Evolutionary conservation across 2,797 vertebrate species (phyloP).

Genomic region (Sorex maritimensis): DNA sequence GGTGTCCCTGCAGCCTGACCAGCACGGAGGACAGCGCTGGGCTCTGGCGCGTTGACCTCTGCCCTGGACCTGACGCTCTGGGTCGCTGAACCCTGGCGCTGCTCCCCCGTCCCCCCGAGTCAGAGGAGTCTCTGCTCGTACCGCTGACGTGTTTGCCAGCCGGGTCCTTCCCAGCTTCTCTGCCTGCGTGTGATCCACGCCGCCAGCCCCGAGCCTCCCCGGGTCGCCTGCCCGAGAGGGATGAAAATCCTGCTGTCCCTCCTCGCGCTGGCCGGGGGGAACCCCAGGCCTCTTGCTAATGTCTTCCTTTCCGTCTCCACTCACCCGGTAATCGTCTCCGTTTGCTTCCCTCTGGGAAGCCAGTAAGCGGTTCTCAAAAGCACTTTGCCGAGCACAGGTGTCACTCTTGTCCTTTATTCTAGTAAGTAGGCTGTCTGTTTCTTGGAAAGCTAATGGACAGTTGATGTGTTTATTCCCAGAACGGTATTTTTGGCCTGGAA

Average conservation of each 20-base stretch:
- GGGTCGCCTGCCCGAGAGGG: no score
- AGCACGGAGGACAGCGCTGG: background rate
- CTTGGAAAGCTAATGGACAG: constrained; percentile 61
- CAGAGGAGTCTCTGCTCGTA: background rate
- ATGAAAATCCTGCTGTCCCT: no score
- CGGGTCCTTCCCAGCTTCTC: background rate
- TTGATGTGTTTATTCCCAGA: constrained; percentile 67
- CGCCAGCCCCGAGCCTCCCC: background rate
- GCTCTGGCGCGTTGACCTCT: no score
- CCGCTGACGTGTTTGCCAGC: background rate
- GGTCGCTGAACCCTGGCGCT: background rate
- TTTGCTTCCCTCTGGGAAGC: constrained; percentile 49
- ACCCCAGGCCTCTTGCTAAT: background rate
- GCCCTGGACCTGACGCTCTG: background rate
- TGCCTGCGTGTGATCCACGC: background rate
- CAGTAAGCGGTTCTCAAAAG: constrained; percentile 54
- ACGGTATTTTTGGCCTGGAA: constrained; percentile 71
- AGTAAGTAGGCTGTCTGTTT: constrained; percentile 57
- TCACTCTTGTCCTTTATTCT: constrained; percentile 34
- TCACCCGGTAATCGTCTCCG: background rate
- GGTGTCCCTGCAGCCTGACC: background rate
- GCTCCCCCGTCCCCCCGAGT: no score
- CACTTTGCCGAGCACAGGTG: background rate
- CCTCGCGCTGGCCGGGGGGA: no score
- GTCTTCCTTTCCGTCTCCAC: background rate